phyloP scores from a whole-genome alignment of 2,797 vertebrate species.

The Pitangus sulphuratus region DNA sequence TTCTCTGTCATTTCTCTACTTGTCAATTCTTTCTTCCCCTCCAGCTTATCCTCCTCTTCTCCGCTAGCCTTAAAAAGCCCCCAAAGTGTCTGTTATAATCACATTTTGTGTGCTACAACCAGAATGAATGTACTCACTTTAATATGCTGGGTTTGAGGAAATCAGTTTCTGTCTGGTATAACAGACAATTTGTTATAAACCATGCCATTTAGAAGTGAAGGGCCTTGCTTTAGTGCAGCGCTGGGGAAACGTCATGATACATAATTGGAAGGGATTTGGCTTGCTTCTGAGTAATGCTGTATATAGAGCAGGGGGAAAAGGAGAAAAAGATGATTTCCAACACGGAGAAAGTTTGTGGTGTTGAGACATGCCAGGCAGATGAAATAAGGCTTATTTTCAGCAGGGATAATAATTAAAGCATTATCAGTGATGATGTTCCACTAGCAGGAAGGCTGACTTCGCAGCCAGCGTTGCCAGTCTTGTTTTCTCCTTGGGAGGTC shows the following conservation, averaged over 20 bases:
- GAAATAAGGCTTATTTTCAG: slow-evolving; percentile 28
- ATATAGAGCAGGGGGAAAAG: neutral
- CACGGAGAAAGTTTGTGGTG: neutral
- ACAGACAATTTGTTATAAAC: slow-evolving; percentile 66
- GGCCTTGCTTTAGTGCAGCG: slow-evolving; percentile 37
- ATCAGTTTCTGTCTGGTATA: slow-evolving; percentile 61
- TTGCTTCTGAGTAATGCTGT: slow-evolving; percentile 51
- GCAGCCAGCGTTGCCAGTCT: slow-evolving; percentile 50
- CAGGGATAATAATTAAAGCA: slow-evolving; percentile 30
- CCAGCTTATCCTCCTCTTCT: slow-evolving; percentile 63
- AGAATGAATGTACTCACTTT: slow-evolving; percentile 66
- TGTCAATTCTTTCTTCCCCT: slow-evolving; percentile 62
- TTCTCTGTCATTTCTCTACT: slow-evolving; percentile 67
- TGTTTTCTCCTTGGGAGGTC: slow-evolving; percentile 70
- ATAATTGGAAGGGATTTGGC: slow-evolving; percentile 59
- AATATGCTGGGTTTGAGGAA: slow-evolving; percentile 67
- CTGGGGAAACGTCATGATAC: slow-evolving; percentile 38
- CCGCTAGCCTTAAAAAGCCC: slow-evolving; percentile 59
- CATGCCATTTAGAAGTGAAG: slow-evolving; percentile 64
- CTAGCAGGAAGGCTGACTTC: slow-evolving; percentile 18
- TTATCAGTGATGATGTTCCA: neutral
- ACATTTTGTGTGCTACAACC: slow-evolving; percentile 69
- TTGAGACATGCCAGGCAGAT: neutral
- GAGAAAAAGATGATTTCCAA: neutral
- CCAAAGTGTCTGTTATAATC: slow-evolving; percentile 72